Base-by-base conservation (phyloP, 2,797 vertebrate species). In the Amazonetta brasiliensis region DNA sequence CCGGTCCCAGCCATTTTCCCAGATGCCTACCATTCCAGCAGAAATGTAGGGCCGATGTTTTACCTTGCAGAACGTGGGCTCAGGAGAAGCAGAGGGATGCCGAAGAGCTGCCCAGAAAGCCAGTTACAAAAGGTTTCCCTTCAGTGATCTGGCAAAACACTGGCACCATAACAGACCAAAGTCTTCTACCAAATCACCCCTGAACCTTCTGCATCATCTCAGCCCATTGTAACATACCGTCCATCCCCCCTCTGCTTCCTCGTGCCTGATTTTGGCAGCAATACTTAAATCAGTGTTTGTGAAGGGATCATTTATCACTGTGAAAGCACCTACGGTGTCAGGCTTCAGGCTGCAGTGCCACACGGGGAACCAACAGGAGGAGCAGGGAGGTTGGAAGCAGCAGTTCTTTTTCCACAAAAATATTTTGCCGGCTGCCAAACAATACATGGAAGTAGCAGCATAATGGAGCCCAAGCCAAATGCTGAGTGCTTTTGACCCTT, bases 391-490 rank as follows among this genome's bases (percentile, higher is more conserved):
- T 31, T 39, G 39, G 59, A 90, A 79, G 76, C 92, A 95, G 72
- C 22, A 22, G 4, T 83, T 48, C 19, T 60, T 83, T 86, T 73
- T 31, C 25, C n/a, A 59, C 1, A 74, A 50, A 79, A 94, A 72
- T 67, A 67, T 84, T 87, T 82, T 90, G 67, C 67, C 82, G 76
- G 52, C 83, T 93, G 72, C 62, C 87, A 90, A 84, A 96, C 54
- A 94, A 91, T 88, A 90, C 60, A 14, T 50, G 85, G 85, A 94
- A 95, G 44, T 15, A 90, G 83, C 54, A 85, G 73, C 12, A 84
- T 84, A 64, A 86, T 31, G 44, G 16, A 31, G 74, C 59, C 31
- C 63, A 55, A 64, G 44, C 31, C 87, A 89, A 94, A 72, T 18
- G 85, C 15, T 4, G 35, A 85, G 21, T 26, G 18, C 64, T 93